phyloP scores from a whole-genome alignment of 2,888 invertebrate genomes.

The Camptogramma bilineatum region DNA sequence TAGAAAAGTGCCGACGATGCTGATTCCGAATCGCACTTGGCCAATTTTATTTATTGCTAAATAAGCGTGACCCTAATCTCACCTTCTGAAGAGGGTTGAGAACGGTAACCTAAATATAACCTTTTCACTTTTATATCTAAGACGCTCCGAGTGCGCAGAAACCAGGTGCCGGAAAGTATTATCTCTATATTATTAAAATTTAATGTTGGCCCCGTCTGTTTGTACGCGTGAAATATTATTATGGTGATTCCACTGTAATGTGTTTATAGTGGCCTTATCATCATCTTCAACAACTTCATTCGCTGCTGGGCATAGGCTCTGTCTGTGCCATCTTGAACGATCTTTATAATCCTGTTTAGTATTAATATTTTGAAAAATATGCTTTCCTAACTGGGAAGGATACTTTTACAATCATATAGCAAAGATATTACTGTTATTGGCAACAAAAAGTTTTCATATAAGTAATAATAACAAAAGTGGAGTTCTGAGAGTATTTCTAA shows the following conservation, averaged over 20 bases:
- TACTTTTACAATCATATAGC: background rate
- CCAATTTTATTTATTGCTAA: slow-evolving; percentile 36
- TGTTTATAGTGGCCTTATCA: background rate
- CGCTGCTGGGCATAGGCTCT: background rate
- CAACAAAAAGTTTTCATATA: background rate
- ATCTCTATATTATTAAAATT: slow-evolving; percentile 4
- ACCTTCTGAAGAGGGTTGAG: slow-evolving; percentile 35
- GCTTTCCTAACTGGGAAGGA: no score
- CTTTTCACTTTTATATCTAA: slow-evolving; percentile 29
- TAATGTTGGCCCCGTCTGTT: background rate
- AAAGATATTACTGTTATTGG: background rate
- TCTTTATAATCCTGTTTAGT: background rate
- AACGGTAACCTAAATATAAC: slow-evolving; percentile 34
- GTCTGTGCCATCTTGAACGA: background rate
- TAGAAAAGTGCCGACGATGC: slow-evolving; percentile 19
- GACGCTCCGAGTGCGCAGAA: slow-evolving; percentile 17
- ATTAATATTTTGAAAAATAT: no score
- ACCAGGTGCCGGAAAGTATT: slow-evolving; percentile 19
- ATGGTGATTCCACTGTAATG: background rate
- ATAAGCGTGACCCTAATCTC: slow-evolving; percentile 37
- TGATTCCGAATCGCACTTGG: slow-evolving; percentile 23
- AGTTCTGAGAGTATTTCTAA: slow-evolving; percentile 2
- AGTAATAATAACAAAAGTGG: background rate
- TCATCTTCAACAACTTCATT: background rate
- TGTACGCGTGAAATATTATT: slow-evolving; percentile 1